These are phyloP conservation scores for Diadromus collaris DNA, from an alignment of 2,888 invertebrate species.

Conservation along the genomic window DNA sequence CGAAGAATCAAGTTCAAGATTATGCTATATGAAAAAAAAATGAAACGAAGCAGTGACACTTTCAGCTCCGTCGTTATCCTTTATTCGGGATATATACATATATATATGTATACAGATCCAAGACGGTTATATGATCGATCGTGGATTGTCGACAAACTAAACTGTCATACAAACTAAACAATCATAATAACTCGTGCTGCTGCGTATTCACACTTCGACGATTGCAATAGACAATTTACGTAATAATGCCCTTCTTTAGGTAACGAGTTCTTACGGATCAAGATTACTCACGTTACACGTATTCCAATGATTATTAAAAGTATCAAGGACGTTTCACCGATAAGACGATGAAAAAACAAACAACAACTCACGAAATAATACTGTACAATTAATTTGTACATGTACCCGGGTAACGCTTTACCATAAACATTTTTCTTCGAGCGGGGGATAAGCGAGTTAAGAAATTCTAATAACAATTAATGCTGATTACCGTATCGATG, in stretches of 20 bases:
- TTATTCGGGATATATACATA: no score
- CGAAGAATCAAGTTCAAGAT: no score
- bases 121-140: no score
- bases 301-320: background rate
- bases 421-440: background rate
- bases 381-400: background rate
- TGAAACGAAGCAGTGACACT: no score
- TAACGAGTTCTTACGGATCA: background rate
- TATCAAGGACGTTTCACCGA: background rate
- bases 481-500: background rate
- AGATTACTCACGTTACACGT: background rate
- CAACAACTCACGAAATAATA: background rate
- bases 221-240: no score
- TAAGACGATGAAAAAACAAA: background rate
- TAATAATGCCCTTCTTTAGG: background rate
- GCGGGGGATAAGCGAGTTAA: background rate
- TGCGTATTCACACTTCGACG: no score
- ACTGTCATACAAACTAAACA: no score
- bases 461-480: background rate
- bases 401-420: background rate
- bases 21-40: no score
- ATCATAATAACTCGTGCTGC: no score
- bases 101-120: no score
- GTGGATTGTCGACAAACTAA: no score
- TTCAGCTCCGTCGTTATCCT: no score